Conservation (phyloP, 2,888 invertebrate genomes). For the Kuschelorhynchus macadamiae region DNA sequence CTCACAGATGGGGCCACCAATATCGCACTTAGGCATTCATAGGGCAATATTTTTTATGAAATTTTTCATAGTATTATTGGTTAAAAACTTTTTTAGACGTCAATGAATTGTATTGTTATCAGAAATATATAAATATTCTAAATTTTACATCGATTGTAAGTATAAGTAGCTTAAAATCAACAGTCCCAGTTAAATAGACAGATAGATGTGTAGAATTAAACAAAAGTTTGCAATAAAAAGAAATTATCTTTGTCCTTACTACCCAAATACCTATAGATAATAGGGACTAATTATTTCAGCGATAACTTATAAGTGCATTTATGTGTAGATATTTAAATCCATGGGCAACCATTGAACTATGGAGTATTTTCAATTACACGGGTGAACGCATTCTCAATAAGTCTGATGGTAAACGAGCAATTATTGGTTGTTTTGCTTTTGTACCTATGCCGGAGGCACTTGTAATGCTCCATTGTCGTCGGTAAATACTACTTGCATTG, state of each 20-base stretch:
- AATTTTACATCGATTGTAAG: too few species aligned
- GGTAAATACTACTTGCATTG: conserved; percentile 4
- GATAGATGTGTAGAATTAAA: too few species aligned
- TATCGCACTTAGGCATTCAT: too few species aligned
- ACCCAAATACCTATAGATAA: background rate
- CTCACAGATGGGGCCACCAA: too few species aligned
- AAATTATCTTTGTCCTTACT: background rate
- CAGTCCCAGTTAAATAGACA: too few species aligned
- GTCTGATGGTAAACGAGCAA: conserved; percentile 16
- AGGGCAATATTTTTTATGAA: too few species aligned
- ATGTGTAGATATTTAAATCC: conserved; percentile 14
- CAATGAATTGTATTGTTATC: too few species aligned
- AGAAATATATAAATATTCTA: too few species aligned
- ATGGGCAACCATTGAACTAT: conserved; percentile 11
- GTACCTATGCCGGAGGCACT: conserved; percentile 1
- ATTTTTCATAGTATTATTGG: too few species aligned
- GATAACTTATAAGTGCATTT: background rate
- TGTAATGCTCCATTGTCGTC: background rate
- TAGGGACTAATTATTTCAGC: background rate
- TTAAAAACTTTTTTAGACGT: too few species aligned
- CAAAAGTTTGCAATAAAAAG: too few species aligned
- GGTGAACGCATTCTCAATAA: conserved; percentile 16
- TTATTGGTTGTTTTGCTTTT: conserved; percentile 30
- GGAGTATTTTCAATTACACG: conserved; percentile 24
- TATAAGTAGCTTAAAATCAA: too few species aligned